Conservation (phyloP, 2,797 vertebrate species). For the Karalla daura region DNA sequence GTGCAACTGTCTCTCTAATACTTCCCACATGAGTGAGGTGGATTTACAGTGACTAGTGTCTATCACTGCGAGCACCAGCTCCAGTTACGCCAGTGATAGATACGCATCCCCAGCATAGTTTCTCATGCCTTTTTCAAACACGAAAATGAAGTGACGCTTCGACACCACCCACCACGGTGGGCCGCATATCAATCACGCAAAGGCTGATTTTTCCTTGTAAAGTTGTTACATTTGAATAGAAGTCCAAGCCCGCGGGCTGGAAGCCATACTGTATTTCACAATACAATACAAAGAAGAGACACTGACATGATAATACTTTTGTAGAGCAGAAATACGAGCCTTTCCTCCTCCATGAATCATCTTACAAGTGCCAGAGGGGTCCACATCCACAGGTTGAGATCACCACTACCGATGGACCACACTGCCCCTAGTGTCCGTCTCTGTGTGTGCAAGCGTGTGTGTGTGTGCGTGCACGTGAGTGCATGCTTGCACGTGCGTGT, state of each 20-base stretch:
- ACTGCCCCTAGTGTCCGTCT: constrained; percentile 51
- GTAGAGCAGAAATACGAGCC: constrained; percentile 32
- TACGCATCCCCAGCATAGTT: neutral
- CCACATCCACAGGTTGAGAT: constrained; percentile 2
- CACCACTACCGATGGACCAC: constrained; percentile 27
- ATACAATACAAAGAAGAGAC: constrained; percentile 1
- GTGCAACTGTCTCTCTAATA: neutral
- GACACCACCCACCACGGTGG: neutral
- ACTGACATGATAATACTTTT: constrained; percentile 10
- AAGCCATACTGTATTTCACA: constrained; percentile 24
- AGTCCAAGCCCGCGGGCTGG: constrained; percentile 3
- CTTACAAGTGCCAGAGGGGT: constrained; percentile 32
- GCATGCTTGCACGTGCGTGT: neutral
- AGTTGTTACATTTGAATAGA: constrained; percentile 17
- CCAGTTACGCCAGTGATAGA: neutral
- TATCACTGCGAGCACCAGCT: neutral
- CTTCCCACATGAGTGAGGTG: neutral
- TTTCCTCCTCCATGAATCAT: constrained; percentile 34
- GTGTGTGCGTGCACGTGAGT: constrained; percentile 19
- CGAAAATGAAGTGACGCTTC: neutral
- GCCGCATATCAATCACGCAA: neutral
- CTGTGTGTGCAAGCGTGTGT: constrained; percentile 21
- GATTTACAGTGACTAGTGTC: neutral
- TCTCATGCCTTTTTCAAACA: neutral
- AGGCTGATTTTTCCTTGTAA: neutral